A percentile compares a stretch with the other conserved stretches of the same genome.
These are phyloP conservation scores for Asobara japonica DNA, from an alignment of 1,140 invertebrate genomes.

Conservation along the genomic window DNA sequence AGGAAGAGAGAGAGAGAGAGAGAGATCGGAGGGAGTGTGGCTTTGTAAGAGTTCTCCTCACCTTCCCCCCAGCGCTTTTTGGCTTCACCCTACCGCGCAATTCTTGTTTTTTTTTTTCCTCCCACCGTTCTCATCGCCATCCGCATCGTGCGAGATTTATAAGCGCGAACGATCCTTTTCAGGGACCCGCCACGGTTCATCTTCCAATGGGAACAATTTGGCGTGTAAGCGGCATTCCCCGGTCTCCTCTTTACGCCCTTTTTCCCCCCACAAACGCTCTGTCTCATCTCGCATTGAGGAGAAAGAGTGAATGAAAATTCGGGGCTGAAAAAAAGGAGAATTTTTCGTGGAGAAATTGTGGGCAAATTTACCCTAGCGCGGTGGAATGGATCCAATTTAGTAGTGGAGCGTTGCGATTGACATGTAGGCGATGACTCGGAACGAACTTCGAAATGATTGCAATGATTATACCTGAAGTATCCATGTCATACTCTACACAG, in stretches of 20 bases:
- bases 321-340: constrained; percentile 34
- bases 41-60: constrained; percentile 19
- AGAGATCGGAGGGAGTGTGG: background rate
- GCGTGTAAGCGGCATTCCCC: constrained; percentile 44
- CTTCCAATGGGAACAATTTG: constrained; percentile 61
- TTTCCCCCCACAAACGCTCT: background rate
- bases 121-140: constrained; percentile 33
- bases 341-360: too few species aligned
- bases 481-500: too few species aligned
- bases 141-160: constrained; percentile 54
- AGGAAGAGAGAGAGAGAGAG: background rate
- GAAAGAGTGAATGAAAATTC: constrained; percentile 10
- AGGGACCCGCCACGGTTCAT: constrained; percentile 46
- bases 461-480: too few species aligned
- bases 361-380: too few species aligned
- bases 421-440: too few species aligned
- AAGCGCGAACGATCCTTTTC: constrained; percentile 54
- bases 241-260: background rate
- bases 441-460: too few species aligned
- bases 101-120: constrained; percentile 28
- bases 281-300: background rate
- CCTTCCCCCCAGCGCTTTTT: constrained; percentile 6
- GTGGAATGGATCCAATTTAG: too few species aligned
- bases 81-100: background rate
- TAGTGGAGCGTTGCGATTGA: too few species aligned